Conservation (phyloP, 2,113 vertebrate genomes). For the Dissostichus mawsoni region DNA sequence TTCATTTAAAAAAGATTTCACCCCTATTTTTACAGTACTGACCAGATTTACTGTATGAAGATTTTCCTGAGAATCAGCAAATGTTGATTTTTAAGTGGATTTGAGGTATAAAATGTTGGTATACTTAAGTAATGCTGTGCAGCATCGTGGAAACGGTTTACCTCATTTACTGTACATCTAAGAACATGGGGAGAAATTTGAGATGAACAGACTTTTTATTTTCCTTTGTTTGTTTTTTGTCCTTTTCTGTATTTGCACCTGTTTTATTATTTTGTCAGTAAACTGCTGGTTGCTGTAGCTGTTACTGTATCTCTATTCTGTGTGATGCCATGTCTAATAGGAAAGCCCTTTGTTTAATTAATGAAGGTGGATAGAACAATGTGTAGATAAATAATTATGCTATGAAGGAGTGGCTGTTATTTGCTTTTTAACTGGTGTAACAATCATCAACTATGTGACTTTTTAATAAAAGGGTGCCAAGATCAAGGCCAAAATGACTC, state of each 20-base stretch:
- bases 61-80: not conserved
- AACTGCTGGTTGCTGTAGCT: slow-evolving; percentile 49
- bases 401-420: not conserved
- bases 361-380: slow-evolving; percentile 18
- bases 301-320: slow-evolving; percentile 38
- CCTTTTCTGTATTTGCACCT: slow-evolving; percentile 37
- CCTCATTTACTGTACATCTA: slow-evolving; percentile 9
- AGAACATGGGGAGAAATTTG: slow-evolving; percentile 6
- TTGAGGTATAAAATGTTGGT: slow-evolving; percentile 9
- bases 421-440: not conserved
- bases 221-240: slow-evolving; percentile 19
- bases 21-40: slow-evolving; percentile 26
- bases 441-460: not conserved
- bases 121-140: slow-evolving; percentile 10
- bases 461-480: not conserved
- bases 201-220: slow-evolving; percentile 25
- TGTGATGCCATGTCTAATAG: not conserved
- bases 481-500: not conserved
- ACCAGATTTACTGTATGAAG: slow-evolving; percentile 14
- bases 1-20: slow-evolving; percentile 19
- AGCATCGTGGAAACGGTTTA: slow-evolving; percentile 17
- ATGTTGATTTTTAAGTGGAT: not conserved
- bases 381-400: not conserved
- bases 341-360: not conserved
- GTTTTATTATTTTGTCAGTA: slow-evolving; percentile 48